phyloP scores from a whole-genome alignment of 1,140 invertebrate species.

The Panagrolaimus sp. region DNA sequence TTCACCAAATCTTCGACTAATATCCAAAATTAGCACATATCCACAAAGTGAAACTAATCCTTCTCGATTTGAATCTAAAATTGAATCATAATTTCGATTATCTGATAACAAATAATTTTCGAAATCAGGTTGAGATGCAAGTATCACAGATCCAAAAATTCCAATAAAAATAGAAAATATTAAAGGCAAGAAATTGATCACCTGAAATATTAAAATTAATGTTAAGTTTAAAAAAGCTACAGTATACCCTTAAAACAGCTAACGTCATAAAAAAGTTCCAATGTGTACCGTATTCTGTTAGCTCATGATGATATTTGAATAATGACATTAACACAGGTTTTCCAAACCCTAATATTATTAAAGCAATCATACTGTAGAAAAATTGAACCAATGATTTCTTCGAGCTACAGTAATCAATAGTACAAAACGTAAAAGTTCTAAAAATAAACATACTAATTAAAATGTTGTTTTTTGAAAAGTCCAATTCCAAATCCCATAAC shows the following conservation, averaged over 20 bases:
- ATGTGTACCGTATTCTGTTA: constrained; percentile 85
- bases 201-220: constrained; percentile 22
- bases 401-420: background rate
- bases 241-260: constrained; percentile 70
- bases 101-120: constrained; percentile 71
- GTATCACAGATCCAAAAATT: constrained; percentile 69
- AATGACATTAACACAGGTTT: constrained; percentile 64
- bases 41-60: constrained; percentile 77
- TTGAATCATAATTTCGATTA: constrained; percentile 61
- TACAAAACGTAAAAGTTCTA: background rate
- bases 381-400: constrained; percentile 22
- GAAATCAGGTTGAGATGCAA: constrained; percentile 66
- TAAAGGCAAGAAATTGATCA: constrained; percentile 40
- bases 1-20: constrained; percentile 14
- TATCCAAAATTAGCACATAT: constrained; percentile 66
- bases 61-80: constrained; percentile 79
- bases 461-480: constrained; percentile 11
- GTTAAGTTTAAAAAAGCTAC: constrained; percentile 22
- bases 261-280: constrained; percentile 96
- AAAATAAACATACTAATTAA: constrained; percentile 8
- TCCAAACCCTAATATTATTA: constrained; percentile 68
- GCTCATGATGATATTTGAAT: constrained; percentile 75
- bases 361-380: constrained; percentile 36
- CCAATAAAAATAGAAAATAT: constrained; percentile 67
- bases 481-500: background rate